Conservation (phyloP, 2,888 invertebrate genomes). For the Synergus japonicus region DNA sequence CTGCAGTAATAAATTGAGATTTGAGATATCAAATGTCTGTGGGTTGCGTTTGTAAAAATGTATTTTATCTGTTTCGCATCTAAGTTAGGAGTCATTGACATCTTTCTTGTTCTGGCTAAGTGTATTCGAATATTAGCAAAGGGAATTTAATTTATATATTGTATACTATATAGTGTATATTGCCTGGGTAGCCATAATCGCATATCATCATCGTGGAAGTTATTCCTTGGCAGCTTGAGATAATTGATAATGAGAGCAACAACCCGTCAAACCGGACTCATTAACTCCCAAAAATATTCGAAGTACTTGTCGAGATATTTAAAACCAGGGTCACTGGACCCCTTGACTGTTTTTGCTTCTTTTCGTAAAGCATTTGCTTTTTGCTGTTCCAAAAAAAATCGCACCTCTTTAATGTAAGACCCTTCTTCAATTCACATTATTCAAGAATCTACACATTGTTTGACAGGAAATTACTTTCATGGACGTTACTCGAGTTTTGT, state of each 20-base stretch:
- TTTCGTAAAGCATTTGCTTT: background rate
- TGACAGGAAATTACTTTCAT: too few species aligned
- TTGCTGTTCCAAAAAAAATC: constrained; percentile 1
- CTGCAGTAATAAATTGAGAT: too few species aligned
- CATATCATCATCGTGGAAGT: constrained; percentile 27
- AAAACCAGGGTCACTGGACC: constrained; percentile 52
- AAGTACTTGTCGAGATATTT: constrained; percentile 43
- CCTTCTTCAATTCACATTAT: background rate
- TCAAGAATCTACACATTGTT: background rate
- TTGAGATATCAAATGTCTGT: background rate
- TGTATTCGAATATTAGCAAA: constrained; percentile 9
- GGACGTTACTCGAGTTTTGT: background rate
- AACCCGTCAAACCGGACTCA: constrained; percentile 71
- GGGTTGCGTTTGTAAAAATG: background rate
- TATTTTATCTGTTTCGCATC: constrained; percentile 17
- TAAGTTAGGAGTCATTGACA: background rate
- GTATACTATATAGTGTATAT: background rate
- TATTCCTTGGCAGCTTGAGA: constrained; percentile 48
- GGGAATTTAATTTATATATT: constrained; percentile 4
- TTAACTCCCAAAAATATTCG: constrained; percentile 62
- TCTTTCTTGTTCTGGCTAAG: constrained; percentile 1
- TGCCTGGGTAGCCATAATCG: constrained; percentile 10
- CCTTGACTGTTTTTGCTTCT: background rate
- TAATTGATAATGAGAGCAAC: constrained; percentile 63
- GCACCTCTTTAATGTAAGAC: background rate